A percentile compares a stretch with the other conserved stretches of the same genome.
phyloP scores from a whole-genome alignment of 2,888 invertebrate species.

The Axea sp. region DNA sequence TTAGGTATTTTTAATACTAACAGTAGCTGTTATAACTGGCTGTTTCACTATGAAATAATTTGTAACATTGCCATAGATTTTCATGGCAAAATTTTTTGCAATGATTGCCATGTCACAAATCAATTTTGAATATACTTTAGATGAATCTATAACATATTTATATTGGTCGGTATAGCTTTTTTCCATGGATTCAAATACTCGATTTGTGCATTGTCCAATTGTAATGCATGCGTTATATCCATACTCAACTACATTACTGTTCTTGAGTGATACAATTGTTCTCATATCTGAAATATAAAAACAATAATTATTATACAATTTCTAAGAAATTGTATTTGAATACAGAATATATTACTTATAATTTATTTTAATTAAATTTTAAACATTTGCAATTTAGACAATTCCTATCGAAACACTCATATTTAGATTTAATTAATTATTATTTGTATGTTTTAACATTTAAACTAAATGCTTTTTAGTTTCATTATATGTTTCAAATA shows the following conservation, averaged over 20 bases:
- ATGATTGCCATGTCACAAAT: conserved; percentile 82
- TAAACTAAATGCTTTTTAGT: too few relatives aligned
- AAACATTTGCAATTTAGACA: too few relatives aligned
- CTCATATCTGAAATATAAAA: conserved; percentile 81
- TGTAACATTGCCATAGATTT: conserved; percentile 80
- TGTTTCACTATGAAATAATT: conserved; percentile 81
- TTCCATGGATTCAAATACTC: conserved; percentile 85
- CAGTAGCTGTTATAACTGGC: conserved; percentile 81
- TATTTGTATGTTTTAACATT: too few relatives aligned
- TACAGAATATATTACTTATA: too few relatives aligned
- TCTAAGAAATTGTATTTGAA: too few relatives aligned
- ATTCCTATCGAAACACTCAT: too few relatives aligned
- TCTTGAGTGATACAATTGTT: conserved; percentile 84
- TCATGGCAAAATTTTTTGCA: conserved; percentile 80
- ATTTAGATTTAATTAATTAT: too few relatives aligned
- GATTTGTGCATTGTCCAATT: conserved; percentile 82
- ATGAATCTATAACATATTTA: conserved; percentile 80
- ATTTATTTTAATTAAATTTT: too few relatives aligned
- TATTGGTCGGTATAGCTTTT: conserved; percentile 86
- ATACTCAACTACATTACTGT: conserved; percentile 84
- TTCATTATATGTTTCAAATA: too few relatives aligned
- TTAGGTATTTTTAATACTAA: conserved; percentile 76
- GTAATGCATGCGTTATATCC: conserved; percentile 84
- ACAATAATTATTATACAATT: too few relatives aligned
- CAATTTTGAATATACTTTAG: conserved; percentile 84